Evolutionary conservation across 2,888 invertebrate species (phyloP).

Genomic region (Cheilosia variabilis): DNA sequence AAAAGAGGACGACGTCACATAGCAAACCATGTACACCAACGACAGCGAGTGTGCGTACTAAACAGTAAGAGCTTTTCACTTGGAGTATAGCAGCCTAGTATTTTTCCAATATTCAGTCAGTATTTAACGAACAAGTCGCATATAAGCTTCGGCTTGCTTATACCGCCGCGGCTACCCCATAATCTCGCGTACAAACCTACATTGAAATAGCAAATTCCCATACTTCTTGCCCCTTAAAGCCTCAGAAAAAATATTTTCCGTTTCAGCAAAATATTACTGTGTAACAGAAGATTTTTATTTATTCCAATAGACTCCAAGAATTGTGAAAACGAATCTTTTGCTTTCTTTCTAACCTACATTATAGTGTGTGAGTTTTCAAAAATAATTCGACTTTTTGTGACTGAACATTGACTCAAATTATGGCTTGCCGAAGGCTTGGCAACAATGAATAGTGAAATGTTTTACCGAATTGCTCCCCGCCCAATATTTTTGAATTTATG

Average conservation of each 20-base stretch:
- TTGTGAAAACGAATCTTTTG: background rate
- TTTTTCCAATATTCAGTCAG: conserved; percentile 41
- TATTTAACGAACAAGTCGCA: conserved; percentile 60
- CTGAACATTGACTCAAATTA: background rate
- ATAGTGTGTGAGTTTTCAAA: background rate
- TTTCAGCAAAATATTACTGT: conserved; percentile 11
- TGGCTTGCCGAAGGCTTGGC: background rate
- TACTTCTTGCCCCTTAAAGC: background rate
- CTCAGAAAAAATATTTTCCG: background rate
- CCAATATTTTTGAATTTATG: conserved; percentile 17
- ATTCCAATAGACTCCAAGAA: no score
- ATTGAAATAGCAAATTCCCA: background rate
- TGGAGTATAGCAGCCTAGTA: no score
- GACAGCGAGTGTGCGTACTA: conserved; percentile 58
- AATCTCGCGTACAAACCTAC: conserved; percentile 35
- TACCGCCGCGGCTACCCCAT: conserved; percentile 59
- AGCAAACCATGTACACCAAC: background rate
- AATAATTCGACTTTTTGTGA: background rate
- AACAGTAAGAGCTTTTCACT: background rate
- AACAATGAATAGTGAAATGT: background rate
- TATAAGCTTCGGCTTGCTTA: conserved; percentile 66
- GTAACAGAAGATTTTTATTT: no score
- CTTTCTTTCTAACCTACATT: background rate
- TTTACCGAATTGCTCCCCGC: conserved; percentile 16
- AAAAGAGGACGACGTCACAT: no score